Evolutionary conservation across 1,140 invertebrate genomes (phyloP).

Genomic region (Drosophila melanica): DNA sequence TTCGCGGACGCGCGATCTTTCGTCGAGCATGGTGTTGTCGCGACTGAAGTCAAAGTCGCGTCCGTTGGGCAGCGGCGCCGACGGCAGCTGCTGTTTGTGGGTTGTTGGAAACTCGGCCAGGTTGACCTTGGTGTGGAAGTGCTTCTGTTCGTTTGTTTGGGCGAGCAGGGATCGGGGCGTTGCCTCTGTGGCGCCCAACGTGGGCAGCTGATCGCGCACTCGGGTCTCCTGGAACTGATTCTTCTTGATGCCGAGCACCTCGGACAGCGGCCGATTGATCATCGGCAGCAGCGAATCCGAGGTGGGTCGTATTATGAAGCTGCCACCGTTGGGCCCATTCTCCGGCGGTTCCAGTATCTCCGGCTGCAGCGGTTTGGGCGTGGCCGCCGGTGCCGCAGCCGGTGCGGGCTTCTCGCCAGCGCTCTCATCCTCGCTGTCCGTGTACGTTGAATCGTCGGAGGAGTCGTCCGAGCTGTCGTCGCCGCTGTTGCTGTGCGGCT

Average conservation of each 20-base stretch:
- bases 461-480: constrained; percentile 60
- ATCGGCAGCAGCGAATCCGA: constrained; percentile 77
- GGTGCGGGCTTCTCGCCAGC: constrained; percentile 41
- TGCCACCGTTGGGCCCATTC: constrained; percentile 55
- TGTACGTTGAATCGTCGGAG: constrained; percentile 64
- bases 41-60: constrained; percentile 80
- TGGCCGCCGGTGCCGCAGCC: constrained; percentile 18
- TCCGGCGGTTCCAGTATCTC: constrained; percentile 63
- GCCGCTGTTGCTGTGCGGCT: constrained; percentile 9
- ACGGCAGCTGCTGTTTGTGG: constrained; percentile 39
- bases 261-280: constrained; percentile 83
- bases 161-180: constrained; percentile 54
- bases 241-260: constrained; percentile 83
- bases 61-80: constrained; percentile 46
- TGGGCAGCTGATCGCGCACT: constrained; percentile 62
- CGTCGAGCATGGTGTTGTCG: constrained; percentile 80
- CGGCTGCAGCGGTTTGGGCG: constrained; percentile 55
- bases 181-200: constrained; percentile 43
- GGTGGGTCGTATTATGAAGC: constrained; percentile 77
- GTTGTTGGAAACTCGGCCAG: constrained; percentile 78
- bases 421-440: constrained; percentile 63
- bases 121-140: constrained; percentile 81
- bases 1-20: constrained; percentile 69
- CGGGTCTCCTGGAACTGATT: constrained; percentile 83
- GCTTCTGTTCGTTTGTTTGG: constrained; percentile 22